Percentiles rank a stretch among this genome's conserved stretches.
Evolutionary conservation across 2,888 invertebrate genomes (phyloP).

Genomic region (Hypsopygia costalis): DNA sequence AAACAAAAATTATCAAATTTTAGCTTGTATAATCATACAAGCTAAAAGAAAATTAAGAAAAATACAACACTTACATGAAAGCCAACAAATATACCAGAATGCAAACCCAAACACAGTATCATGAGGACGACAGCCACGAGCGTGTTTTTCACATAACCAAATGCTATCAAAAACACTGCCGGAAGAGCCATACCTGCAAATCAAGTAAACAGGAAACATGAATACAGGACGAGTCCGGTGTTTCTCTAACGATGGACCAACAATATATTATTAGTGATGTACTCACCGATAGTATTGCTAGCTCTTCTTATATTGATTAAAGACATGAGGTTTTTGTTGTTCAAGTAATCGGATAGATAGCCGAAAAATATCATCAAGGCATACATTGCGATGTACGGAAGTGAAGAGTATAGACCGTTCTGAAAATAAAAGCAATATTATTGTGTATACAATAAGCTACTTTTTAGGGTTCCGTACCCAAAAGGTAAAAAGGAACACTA

Average conservation of each 20-base stretch:
- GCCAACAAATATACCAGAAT: constrained; percentile 82
- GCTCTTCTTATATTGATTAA: constrained; percentile 45
- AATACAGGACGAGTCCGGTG: too few species aligned
- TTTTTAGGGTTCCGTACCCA: too few species aligned
- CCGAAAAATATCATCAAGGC: constrained; percentile 55
- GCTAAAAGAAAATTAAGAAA: too few species aligned
- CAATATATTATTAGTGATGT: too few species aligned
- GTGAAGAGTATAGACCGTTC: constrained; percentile 72
- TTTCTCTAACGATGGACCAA: too few species aligned
- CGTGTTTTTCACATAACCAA: constrained; percentile 56
- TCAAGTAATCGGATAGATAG: constrained; percentile 35
- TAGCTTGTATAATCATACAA: too few species aligned
- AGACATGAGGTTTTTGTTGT: constrained; percentile 41
- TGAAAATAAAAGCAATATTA: constrained; percentile 30
- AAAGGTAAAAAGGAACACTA: too few species aligned
- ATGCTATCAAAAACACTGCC: constrained; percentile 64
- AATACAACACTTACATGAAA: constrained; percentile 73
- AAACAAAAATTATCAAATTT: background rate
- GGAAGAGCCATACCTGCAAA: constrained; percentile 44
- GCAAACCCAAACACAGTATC: constrained; percentile 79
- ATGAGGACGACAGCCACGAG: constrained; percentile 72
- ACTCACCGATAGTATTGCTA: constrained; percentile 68
- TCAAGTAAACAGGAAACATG: too few species aligned
- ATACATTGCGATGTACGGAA: constrained; percentile 75
- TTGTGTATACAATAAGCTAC: too few species aligned